Conservation (phyloP, 2,888 invertebrate species). For the Habroteleia sp. region DNA sequence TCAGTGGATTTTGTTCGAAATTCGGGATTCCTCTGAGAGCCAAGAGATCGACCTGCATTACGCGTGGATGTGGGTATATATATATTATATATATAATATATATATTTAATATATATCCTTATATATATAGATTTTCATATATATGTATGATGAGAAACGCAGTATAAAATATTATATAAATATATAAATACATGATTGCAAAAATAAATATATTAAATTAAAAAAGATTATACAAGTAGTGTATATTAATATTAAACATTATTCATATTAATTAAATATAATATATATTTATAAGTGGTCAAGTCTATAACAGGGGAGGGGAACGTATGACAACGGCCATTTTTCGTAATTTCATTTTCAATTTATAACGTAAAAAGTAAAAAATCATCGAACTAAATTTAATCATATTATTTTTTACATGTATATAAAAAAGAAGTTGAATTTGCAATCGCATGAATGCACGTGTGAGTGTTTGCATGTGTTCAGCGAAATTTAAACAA, state of each 20-base stretch:
- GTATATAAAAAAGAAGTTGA: neutral
- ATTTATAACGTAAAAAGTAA: neutral
- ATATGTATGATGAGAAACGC: slow-evolving; percentile 76
- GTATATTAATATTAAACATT: slow-evolving; percentile 70
- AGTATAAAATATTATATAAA: slow-evolving; percentile 81
- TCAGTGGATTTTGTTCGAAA: slow-evolving; percentile 6
- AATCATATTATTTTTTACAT: neutral
- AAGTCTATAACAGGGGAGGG: slow-evolving; percentile 75
- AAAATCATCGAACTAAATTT: neutral
- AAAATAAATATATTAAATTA: slow-evolving; percentile 81
- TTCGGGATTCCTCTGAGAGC: slow-evolving; percentile 75
- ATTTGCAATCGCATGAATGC: no score
- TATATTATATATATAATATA: slow-evolving; percentile 42
- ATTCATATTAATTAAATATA: slow-evolving; percentile 71
- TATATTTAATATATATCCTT: slow-evolving; percentile 24
- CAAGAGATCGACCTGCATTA: slow-evolving; percentile 79
- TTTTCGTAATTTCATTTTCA: slow-evolving; percentile 1
- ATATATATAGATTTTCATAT: slow-evolving; percentile 47
- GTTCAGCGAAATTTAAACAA: neutral
- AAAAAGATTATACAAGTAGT: slow-evolving; percentile 78
- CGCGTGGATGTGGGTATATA: slow-evolving; percentile 32
- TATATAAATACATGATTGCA: slow-evolving; percentile 80
- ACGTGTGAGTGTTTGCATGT: no score
- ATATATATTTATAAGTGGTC: slow-evolving; percentile 70
- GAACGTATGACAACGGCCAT: slow-evolving; percentile 7